Evolutionary conservation across 37 sponge, comb jelly and placozoan species (phyloP).

Genomic region (Lycopodina hypogea): DNA sequence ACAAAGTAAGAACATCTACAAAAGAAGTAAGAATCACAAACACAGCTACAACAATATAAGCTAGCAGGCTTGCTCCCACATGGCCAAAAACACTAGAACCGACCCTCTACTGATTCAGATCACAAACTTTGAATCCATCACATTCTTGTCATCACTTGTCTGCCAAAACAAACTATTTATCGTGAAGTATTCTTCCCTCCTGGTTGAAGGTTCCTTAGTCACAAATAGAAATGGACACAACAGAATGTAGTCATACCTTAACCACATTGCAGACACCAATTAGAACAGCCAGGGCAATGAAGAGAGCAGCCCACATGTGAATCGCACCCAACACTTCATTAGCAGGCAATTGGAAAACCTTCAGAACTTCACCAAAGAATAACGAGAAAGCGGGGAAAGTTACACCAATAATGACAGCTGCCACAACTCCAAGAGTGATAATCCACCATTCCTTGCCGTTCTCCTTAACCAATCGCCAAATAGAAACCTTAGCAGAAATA

Average conservation of each 20-base stretch:
- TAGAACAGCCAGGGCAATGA: slow-evolving; percentile 40
- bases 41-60: no score
- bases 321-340: slow-evolving; percentile 10
- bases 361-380: slow-evolving; percentile 67
- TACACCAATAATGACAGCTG: slow-evolving; percentile 46
- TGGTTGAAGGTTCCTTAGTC: no score
- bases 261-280: not conserved
- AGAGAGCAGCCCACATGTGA: slow-evolving; percentile 41
- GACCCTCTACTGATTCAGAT: no score
- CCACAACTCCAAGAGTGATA: slow-evolving; percentile 61
- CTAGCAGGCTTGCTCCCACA: no score
- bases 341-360: slow-evolving; percentile 23
- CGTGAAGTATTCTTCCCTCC: no score
- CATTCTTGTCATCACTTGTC: no score
- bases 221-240: not conserved
- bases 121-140: no score
- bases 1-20: no score
- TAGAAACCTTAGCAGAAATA: slow-evolving; percentile 3
- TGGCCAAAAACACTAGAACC: no score
- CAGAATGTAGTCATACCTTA: not conserved
- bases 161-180: no score
- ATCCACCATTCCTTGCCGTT: slow-evolving; percentile 73
- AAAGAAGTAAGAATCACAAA: no score
- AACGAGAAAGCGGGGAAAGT: slow-evolving; percentile 65
- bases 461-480: slow-evolving; percentile 16